Conservation (phyloP, 1,140 invertebrate species). For the Marisa cornuarietis region DNA sequence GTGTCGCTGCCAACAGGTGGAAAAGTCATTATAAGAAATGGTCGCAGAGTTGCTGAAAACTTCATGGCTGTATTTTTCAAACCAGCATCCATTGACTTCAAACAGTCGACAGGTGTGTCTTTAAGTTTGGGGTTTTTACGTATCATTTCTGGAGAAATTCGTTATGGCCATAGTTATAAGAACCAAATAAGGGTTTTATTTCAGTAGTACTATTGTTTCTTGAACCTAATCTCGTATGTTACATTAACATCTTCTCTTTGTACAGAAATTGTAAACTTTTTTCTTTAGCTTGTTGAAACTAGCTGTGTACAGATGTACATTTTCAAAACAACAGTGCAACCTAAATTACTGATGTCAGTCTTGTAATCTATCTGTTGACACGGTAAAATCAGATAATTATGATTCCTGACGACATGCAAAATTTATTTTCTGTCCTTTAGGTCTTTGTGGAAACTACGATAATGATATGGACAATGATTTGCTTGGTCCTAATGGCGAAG, state of each 20-base stretch:
- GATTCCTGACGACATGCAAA: no score
- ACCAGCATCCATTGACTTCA: slow-evolving; percentile 36
- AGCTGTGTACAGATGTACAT: no score
- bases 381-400: no score
- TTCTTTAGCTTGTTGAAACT: no score
- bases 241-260: background rate
- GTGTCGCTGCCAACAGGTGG: slow-evolving; percentile 49
- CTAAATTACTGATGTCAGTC: no score
- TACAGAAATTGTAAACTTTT: background rate
- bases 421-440: slow-evolving; percentile 25
- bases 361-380: no score
- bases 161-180: no score
- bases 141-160: no score
- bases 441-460: slow-evolving; percentile 57
- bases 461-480: slow-evolving; percentile 52
- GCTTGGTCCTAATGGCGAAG: slow-evolving; percentile 32
- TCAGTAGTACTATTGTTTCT: no score
- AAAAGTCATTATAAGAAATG: slow-evolving; percentile 35
- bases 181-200: no score
- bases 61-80: slow-evolving; percentile 36
- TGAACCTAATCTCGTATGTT: background rate
- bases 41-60: slow-evolving; percentile 15
- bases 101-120: slow-evolving; percentile 40
- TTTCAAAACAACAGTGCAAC: no score
- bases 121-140: background rate